Percentiles rank a stretch among this genome's conserved stretches.
phyloP scores from a whole-genome alignment of 2,888 invertebrate genomes.

The Polydrusus cervinus region DNA sequence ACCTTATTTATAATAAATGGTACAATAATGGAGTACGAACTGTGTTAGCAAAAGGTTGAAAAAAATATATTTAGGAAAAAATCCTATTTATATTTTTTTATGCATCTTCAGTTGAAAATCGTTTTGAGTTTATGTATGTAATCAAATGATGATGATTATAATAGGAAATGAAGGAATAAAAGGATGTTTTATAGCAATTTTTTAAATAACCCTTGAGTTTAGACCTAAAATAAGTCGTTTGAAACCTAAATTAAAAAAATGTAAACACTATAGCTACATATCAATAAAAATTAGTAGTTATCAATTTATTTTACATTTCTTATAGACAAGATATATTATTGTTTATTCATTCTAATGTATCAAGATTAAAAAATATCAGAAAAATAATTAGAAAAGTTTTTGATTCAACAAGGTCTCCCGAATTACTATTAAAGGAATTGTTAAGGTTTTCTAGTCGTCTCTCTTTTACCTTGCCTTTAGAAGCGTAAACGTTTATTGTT shows the following conservation, averaged over 20 bases:
- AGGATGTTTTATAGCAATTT: constrained; percentile 21
- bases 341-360: too few relatives aligned
- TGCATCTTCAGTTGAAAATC: background rate
- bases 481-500: too few relatives aligned
- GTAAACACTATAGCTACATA: too few relatives aligned
- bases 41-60: constrained; percentile 7
- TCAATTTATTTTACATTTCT: too few relatives aligned
- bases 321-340: too few relatives aligned
- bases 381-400: too few relatives aligned
- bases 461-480: too few relatives aligned
- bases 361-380: too few relatives aligned
- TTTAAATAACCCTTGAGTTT: background rate
- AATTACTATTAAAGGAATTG: background rate
- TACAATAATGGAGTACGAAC: constrained; percentile 12
- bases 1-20: constrained; percentile 16
- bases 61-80: constrained; percentile 8
- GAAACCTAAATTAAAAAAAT: too few relatives aligned
- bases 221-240: too few relatives aligned
- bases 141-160: constrained; percentile 9
- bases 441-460: too few relatives aligned
- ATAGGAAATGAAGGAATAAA: background rate
- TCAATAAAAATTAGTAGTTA: too few relatives aligned
- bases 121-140: constrained; percentile 17
- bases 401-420: background rate
- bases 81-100: background rate